Conservation (phyloP, 2,113 vertebrate genomes). For the Chaetodon trifascialis region DNA sequence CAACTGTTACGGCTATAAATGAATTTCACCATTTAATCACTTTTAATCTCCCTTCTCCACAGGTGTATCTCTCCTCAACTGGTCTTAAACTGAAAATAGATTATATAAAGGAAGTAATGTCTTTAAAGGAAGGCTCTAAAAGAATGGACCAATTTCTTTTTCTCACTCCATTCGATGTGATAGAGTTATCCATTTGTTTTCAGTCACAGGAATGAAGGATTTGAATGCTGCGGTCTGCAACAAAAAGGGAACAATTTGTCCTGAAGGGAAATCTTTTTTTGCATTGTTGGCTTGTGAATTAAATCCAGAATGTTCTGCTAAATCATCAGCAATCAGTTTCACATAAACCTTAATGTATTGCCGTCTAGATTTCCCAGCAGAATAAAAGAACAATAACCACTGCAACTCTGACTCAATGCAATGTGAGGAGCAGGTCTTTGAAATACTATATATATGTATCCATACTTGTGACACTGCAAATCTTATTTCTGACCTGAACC, state of each 20-base stretch:
- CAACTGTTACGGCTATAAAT: slow-evolving; percentile 52
- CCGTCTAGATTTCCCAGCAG: not conserved
- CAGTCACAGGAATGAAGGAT: slow-evolving; percentile 37
- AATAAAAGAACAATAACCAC: slow-evolving; percentile 1
- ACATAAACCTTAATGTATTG: slow-evolving; percentile 2
- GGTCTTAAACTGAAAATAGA: slow-evolving; percentile 87
- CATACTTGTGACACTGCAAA: not conserved
- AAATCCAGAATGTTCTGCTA: slow-evolving; percentile 2
- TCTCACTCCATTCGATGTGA: slow-evolving; percentile 41
- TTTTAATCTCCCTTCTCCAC: slow-evolving; percentile 65
- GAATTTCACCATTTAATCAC: slow-evolving; percentile 67
- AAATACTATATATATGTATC: not conserved
- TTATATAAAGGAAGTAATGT: slow-evolving; percentile 86
- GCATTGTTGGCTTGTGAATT: slow-evolving; percentile 6
- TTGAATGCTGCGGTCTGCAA: not conserved
- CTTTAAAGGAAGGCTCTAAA: slow-evolving; percentile 37
- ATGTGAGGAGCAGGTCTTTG: not conserved
- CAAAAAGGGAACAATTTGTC: slow-evolving; percentile 7
- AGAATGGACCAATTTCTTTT: slow-evolving; percentile 11
- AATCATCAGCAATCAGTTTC: slow-evolving; percentile 19
- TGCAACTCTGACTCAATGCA: not conserved
- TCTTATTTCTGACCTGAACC: slow-evolving; percentile 44
- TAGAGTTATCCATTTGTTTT: slow-evolving; percentile 50
- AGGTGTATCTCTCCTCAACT: slow-evolving; percentile 86
- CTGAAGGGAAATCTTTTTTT: not conserved